Conservation (phyloP, 2,113 vertebrate species). For the Pluvialis apricaria region DNA sequence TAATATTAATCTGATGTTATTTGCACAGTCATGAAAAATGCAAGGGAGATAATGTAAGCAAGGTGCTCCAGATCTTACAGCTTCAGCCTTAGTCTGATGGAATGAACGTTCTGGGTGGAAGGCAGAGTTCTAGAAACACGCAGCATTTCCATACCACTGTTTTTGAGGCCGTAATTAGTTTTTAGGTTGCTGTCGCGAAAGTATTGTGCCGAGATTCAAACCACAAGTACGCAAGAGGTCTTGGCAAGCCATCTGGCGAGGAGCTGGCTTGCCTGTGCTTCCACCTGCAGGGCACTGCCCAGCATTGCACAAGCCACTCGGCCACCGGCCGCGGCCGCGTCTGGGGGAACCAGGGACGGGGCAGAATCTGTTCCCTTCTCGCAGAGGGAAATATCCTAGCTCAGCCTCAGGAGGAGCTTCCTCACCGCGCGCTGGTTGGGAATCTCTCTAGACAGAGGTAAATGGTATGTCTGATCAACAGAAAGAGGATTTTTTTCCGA, state of each 20-base stretch:
- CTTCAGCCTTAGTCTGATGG: not conserved
- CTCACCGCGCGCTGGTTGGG: not conserved
- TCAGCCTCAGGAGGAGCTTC: not conserved
- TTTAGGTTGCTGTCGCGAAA: not conserved
- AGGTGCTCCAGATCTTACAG: not conserved
- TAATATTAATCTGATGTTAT: not conserved
- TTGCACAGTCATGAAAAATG: not conserved
- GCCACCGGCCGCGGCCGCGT: not conserved
- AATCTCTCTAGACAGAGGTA: not conserved
- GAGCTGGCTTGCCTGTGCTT: not conserved
- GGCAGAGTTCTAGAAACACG: accelerated
- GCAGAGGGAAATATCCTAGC: not conserved
- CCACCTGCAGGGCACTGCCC: not conserved
- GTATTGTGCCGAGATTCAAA: not conserved
- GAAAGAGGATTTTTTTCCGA: not conserved
- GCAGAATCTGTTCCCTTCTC: not conserved
- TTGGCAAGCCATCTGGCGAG: no score
- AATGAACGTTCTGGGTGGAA: no score
- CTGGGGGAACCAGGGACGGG: not conserved
- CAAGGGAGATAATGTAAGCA: not conserved
- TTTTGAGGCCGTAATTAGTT: not conserved
- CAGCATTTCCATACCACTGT: not conserved
- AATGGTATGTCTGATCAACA: not conserved
- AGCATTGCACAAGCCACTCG: not conserved
- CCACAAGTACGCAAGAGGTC: accelerated